Percentiles rank a stretch among this genome's conserved stretches.
Evolutionary conservation across 2,888 invertebrate genomes (phyloP).

Genomic region (Panopea generosa): DNA sequence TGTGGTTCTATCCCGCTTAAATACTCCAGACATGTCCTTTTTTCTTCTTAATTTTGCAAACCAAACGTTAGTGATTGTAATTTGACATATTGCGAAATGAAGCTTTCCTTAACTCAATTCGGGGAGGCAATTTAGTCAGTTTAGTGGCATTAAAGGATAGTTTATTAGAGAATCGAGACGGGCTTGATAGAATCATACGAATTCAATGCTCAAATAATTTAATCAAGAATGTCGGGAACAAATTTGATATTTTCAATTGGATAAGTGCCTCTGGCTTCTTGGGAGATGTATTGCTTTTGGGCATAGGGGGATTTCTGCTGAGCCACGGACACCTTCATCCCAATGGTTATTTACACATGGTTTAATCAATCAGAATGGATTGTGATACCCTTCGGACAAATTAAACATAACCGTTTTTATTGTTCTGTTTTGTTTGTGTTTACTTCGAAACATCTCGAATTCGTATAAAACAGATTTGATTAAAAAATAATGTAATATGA

Average conservation of each 20-base stretch:
- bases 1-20: too few relatives aligned
- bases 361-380: too few relatives aligned
- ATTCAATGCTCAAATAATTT: slow-evolving; percentile 48
- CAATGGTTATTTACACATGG: too few relatives aligned
- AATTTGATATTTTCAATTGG: slow-evolving; percentile 55
- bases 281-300: slow-evolving; percentile 6
- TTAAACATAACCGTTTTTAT: too few relatives aligned
- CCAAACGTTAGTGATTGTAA: slow-evolving; percentile 21
- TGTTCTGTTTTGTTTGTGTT: too few relatives aligned
- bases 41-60: background rate
- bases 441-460: too few relatives aligned
- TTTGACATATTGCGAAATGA: slow-evolving; percentile 41
- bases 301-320: background rate
- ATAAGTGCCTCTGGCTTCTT: slow-evolving; percentile 30
- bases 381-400: too few relatives aligned
- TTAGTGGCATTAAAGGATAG: slow-evolving; percentile 38
- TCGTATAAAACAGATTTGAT: too few relatives aligned
- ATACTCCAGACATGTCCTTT: too few relatives aligned
- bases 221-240: slow-evolving; percentile 47
- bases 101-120: slow-evolving; percentile 43
- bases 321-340: too few relatives aligned
- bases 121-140: slow-evolving; percentile 37
- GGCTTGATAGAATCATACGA: slow-evolving; percentile 36
- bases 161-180: slow-evolving; percentile 44
- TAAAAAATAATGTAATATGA: too few relatives aligned